These are phyloP conservation scores for Sebastes cheni DNA, from an alignment of 2,797 vertebrate genomes.

Conservation along the genomic window DNA sequence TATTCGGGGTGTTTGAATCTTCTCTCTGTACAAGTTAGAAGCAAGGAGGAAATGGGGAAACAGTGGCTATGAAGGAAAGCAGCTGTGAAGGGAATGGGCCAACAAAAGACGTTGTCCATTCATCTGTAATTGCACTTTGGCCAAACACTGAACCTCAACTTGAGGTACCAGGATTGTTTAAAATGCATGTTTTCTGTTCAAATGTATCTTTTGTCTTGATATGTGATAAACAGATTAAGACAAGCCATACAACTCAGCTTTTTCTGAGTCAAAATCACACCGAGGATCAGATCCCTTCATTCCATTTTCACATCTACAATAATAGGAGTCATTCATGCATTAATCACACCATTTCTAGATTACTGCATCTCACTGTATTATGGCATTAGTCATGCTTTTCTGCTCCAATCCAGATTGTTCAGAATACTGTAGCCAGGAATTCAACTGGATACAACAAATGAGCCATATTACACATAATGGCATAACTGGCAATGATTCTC, in stretches of 20 bases:
- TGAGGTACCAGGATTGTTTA: neutral
- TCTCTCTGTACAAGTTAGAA: neutral
- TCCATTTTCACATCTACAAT: neutral
- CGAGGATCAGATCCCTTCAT: neutral
- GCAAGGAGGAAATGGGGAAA: neutral
- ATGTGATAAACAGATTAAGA: neutral
- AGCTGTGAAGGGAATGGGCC: neutral
- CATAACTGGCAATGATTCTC: neutral
- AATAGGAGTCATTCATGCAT: neutral
- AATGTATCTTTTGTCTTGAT: neutral
- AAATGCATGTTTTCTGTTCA: neutral
- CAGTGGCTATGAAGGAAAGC: conserved; percentile 10
- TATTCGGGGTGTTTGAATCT: conserved; percentile 1
- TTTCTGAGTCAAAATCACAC: neutral
- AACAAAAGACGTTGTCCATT: neutral
- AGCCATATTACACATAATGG: neutral
- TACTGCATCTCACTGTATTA: conserved; percentile 10
- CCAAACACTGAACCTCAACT: neutral
- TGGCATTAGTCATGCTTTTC: conserved; percentile 26
- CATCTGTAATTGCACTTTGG: conserved; percentile 5
- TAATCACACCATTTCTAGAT: conserved; percentile 4
- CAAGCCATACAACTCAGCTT: neutral
- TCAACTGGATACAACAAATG: conserved; percentile 24
- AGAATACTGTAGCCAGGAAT: conserved; percentile 5
- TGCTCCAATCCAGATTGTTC: conserved; percentile 13